A percentile compares a stretch with the other conserved stretches of the same genome.
Evolutionary conservation across 2,113 vertebrate genomes (phyloP).

Genomic region (Eptatretus burgeri): DNA sequence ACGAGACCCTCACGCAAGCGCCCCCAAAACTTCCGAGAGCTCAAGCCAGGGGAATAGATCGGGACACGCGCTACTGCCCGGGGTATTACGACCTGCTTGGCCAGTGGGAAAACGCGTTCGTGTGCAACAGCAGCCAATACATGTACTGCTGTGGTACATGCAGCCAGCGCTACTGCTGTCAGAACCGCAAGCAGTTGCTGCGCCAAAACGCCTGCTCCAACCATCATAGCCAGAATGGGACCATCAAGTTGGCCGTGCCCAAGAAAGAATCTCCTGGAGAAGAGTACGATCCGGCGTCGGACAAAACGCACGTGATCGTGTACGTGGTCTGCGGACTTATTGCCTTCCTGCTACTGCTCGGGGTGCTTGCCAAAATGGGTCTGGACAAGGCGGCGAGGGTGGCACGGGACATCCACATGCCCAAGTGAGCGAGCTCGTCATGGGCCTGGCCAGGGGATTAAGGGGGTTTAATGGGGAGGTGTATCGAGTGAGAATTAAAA

Average conservation of each 20-base stretch:
- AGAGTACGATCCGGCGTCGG: constrained; percentile 30
- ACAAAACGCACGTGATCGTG: constrained; percentile 67
- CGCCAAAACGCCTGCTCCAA: constrained; percentile 28
- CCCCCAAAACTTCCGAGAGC: too few species aligned
- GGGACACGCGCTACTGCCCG: constrained; percentile 21
- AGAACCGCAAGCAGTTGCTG: constrained; percentile 36
- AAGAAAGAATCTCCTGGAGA: constrained; percentile 28
- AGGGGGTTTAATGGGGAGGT: too few species aligned
- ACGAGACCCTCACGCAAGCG: too few species aligned
- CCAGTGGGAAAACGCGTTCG: constrained; percentile 88
- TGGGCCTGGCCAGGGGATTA: too few species aligned
- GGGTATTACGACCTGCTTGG: constrained; percentile 97
- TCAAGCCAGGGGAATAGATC: background rate
- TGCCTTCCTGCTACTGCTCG: constrained; percentile 61
- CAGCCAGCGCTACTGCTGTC: constrained; percentile 88
- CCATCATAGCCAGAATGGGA: constrained; percentile 61
- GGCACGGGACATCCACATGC: constrained; percentile 45
- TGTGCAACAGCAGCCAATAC: constrained; percentile 65
- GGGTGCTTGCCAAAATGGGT: constrained; percentile 58
- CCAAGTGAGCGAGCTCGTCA: constrained; percentile 26
- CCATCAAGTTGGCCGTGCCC: constrained; percentile 35
- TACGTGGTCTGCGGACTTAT: constrained; percentile 73
- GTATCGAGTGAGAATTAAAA: too few species aligned
- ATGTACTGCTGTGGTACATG: constrained; percentile 87
- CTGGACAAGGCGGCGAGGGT: constrained; percentile 45